A percentile compares a stretch with the other conserved stretches of the same genome.
Evolutionary conservation across 2,113 vertebrate genomes (phyloP).

Genomic region (Labeo rohita): DNA sequence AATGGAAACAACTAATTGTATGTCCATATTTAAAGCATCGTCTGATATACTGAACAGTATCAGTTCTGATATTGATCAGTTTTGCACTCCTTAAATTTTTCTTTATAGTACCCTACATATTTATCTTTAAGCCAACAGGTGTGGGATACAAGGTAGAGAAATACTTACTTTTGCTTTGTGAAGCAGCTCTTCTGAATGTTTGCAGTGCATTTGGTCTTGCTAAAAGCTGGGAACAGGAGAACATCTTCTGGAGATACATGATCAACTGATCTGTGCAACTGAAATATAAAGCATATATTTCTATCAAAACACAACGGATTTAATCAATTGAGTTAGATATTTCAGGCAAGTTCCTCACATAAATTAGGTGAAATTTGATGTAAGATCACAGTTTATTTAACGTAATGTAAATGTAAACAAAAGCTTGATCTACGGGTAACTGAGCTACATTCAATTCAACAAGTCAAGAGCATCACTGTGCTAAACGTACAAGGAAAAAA

Average conservation of each 20-base stretch:
- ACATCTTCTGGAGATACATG: slow-evolving; percentile 56
- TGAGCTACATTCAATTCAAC: neutral
- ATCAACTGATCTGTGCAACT: neutral
- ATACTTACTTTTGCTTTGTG: slow-evolving; percentile 55
- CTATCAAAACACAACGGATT: neutral
- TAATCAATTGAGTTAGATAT: neutral
- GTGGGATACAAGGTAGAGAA: too few relatives aligned
- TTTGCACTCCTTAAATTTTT: neutral
- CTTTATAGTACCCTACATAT: neutral
- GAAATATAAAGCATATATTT: slow-evolving; percentile 16
- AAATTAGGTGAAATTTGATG: neutral
- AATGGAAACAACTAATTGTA: neutral
- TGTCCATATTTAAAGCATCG: neutral
- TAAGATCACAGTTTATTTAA: neutral
- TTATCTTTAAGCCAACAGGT: neutral
- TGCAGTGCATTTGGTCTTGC: slow-evolving; percentile 31
- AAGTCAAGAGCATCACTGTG: neutral
- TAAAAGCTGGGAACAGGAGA: slow-evolving; percentile 34
- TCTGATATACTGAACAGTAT: neutral
- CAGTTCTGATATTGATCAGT: neutral
- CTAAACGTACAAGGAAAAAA: neutral
- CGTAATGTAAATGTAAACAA: neutral
- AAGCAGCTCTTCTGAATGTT: slow-evolving; percentile 49
- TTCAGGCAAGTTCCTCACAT: neutral
- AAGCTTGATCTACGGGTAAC: neutral